Percentiles rank a stretch among this genome's conserved stretches.
Conservation (phyloP, 1,140 invertebrate species). For the Habropoda laboriosa region DNA sequence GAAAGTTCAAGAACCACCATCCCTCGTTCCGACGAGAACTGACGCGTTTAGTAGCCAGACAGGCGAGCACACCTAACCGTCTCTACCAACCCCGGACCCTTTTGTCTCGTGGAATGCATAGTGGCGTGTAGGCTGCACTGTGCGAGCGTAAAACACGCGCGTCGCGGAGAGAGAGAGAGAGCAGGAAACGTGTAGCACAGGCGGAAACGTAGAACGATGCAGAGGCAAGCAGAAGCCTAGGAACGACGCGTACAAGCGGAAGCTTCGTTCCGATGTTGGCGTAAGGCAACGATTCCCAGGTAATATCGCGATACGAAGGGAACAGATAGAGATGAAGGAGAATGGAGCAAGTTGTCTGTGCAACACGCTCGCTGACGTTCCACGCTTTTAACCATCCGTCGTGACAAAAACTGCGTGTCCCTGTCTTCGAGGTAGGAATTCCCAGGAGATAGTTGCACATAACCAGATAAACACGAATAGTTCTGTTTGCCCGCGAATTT, state of each 20-base stretch:
- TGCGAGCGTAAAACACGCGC: neutral
- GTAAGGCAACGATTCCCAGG: constrained; percentile 30
- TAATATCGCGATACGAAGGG: constrained; percentile 21
- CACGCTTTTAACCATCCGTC: neutral
- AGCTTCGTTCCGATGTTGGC: neutral
- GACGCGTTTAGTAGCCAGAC: neutral
- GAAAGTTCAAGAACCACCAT: neutral
- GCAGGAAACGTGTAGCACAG: neutral
- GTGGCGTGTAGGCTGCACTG: neutral
- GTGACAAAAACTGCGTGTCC: constrained; percentile 1
- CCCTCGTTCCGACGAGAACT: no score
- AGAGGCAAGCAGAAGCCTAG: neutral
- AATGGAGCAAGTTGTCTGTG: constrained; percentile 15
- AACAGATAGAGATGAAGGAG: neutral
- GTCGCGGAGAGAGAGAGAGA: no score
- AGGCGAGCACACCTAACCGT: neutral
- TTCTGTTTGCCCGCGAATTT: constrained; percentile 61
- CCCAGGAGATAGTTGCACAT: constrained; percentile 61
- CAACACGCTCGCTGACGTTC: constrained; percentile 26
- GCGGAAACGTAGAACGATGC: neutral
- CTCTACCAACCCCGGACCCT: neutral
- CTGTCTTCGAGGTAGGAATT: constrained; percentile 50
- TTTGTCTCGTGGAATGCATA: neutral
- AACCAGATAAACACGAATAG: constrained; percentile 66
- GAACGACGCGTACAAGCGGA: no score